A percentile compares a stretch with the other conserved stretches of the same genome.
These are phyloP conservation scores for Tragelaphus strepsiceros DNA, from an alignment of 2,113 vertebrate species.

Conservation along the genomic window DNA sequence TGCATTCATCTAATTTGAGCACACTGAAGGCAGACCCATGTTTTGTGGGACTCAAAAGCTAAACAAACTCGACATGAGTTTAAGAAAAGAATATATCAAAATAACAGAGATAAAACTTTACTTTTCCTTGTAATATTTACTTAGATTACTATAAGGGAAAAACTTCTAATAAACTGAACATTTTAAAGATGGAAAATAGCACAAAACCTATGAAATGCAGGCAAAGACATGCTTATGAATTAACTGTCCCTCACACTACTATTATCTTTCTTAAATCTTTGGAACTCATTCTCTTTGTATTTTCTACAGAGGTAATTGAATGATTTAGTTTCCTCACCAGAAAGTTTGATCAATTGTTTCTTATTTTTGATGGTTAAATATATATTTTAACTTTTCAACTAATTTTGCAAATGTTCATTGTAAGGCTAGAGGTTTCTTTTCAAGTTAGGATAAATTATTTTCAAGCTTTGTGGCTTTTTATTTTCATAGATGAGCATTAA, in stretches of 20 bases:
- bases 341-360: neutral
- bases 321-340: neutral
- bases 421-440: neutral
- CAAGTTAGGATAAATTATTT: neutral
- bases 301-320: neutral
- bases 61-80: neutral
- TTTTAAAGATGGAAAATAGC: neutral
- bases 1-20: neutral
- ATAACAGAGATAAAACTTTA: neutral
- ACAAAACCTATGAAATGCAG: neutral
- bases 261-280: neutral
- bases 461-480: neutral
- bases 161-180: neutral
- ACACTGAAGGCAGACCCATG: neutral
- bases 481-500: neutral
- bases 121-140: neutral
- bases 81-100: neutral
- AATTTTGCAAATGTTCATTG: neutral
- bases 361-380: neutral
- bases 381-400: neutral
- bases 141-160: neutral
- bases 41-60: neutral
- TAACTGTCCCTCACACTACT: neutral
- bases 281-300: neutral
- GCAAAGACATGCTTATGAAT: neutral